Base-by-base conservation (phyloP, 53 echinoderm and acorn worm species). In the Actinopyga echinites region DNA sequence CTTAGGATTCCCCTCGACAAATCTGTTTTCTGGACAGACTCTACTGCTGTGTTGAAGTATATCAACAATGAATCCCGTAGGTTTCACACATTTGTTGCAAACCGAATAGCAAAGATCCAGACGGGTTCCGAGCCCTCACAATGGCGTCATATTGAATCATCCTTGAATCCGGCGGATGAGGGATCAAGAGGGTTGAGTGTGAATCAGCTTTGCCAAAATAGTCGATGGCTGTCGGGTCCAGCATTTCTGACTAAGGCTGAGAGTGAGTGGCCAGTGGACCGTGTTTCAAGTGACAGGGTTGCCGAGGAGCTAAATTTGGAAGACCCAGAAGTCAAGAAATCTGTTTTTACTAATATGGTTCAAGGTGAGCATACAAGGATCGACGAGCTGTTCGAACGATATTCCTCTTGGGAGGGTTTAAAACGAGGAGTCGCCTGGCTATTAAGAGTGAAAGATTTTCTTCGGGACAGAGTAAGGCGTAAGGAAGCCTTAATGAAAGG, bases 81-180 rank as follows among this genome's bases (percentile, higher is more conserved):
- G 3, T 89, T 89, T 56, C 79, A 89, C 40, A 79, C 85, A 33
- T 89, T 89, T 79, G 89, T 89, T 7, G 89, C 89, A 12, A 89
- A 89, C 56, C 64, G 89, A 13, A 44, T 89, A n/a, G 30, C 85
- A 20, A 85, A 78, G 38, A 89, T 89, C 7, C 89, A 85, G 44
- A 23, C 21, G 7, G 44, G 22, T 21, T 42, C 42, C 26, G 74
- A 74, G 17, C 37, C 37, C 37, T 37, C 37, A 37, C 37, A 37
- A 37, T 37, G 37, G 37, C 37, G 37, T 7, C 37, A 37, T 37
- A 37, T 37, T 37, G 37, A 37, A 7, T 37, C 37, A 5, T n/a
- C n/a, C n/a, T 17, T 36, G 3, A 19, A 54, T 33, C 83, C 66
- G 23, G 83, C 83, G n/a, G 83, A 83, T 29, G 83, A 83, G 2